Base-by-base conservation (phyloP, 2,113 vertebrate genomes). In the Pseudopipra pipra region DNA sequence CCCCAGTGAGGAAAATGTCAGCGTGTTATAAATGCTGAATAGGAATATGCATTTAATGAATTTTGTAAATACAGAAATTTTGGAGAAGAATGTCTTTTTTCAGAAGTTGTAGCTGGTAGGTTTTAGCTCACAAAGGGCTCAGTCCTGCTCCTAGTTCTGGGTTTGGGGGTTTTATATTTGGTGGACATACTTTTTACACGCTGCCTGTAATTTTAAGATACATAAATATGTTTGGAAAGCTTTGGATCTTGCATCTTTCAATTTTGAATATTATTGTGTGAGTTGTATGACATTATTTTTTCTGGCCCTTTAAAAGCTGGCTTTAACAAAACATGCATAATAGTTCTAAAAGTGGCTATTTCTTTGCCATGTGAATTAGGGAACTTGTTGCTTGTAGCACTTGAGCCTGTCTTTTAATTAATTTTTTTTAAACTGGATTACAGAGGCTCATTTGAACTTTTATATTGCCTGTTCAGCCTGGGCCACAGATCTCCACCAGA, bases 1-100 rank as follows among this genome's bases (percentile, higher is more conserved):
- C 20, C 7, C 15, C 7, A 33, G 13, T 27, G 28, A 80, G 63
- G 12, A 62, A 49, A 10, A 5, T 0, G 0, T 46, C 43, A 47
- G 35, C 17, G 0, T 30, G 12, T 49, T 73, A 14, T 2, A 14
- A 61, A 30, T 31, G 31, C 37, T n/a, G 35, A 24, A 25, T 52
- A 0, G 8, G 16, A 25, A 7, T 54, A 23, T 63, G 18, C 11
- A 1, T 43, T 68, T 43, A 52, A 12, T 92, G 39, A 47, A 24
- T 77, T 84, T 55, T 73, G 65, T 86, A 55, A 86, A 47, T 33
- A 30, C 0, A 4, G 28, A 67, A 49, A 23, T 28, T 59, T 52
- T 56, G 62, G 24, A 61, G 31, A 47, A 72, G 43, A 90, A 59
- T 8, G 24, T 24, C 13, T 21, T 81, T 88, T 81, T 81, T 63